phyloP scores from a whole-genome alignment of 2,113 vertebrate species.

The Morone chrysops region DNA sequence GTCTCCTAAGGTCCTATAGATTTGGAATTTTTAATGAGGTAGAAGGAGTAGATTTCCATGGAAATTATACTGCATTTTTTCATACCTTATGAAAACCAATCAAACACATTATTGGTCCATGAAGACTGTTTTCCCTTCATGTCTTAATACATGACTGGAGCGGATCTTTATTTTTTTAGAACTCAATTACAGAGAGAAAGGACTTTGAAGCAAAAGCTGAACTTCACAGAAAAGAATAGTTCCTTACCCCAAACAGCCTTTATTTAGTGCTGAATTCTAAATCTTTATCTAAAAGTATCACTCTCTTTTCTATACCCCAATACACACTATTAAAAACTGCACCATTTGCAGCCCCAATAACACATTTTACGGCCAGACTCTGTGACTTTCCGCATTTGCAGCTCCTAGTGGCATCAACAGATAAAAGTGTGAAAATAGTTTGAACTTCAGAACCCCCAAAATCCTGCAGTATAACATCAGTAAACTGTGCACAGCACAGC shows the following conservation, averaged over 20 bases:
- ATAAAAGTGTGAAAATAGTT: not conserved
- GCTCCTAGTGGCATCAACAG: not conserved
- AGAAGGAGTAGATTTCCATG: too few species aligned
- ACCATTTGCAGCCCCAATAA: not conserved
- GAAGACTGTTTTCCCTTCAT: too few species aligned
- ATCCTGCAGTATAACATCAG: slow-evolving; percentile 4
- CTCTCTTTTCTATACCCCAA: not conserved
- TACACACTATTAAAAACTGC: not conserved
- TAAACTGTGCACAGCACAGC: not conserved
- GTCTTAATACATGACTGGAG: too few species aligned
- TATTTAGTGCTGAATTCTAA: not conserved
- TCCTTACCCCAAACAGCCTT: not conserved
- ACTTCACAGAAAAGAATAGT: not conserved
- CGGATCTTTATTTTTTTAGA: not conserved
- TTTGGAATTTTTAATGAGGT: too few species aligned
- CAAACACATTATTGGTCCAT: too few species aligned
- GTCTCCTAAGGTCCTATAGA: not conserved
- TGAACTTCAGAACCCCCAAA: slow-evolving; percentile 20
- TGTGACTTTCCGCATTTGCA: not conserved
- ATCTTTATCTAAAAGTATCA: not conserved
- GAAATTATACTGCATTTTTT: too few species aligned
- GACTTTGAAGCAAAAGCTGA: too few species aligned
- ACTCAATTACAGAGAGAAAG: not conserved
- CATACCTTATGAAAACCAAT: too few species aligned
- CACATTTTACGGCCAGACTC: not conserved